A percentile compares a stretch with the other conserved stretches of the same genome.
Conservation (phyloP, 2,113 vertebrate genomes). For the Shinisaurus crocodilurus region DNA sequence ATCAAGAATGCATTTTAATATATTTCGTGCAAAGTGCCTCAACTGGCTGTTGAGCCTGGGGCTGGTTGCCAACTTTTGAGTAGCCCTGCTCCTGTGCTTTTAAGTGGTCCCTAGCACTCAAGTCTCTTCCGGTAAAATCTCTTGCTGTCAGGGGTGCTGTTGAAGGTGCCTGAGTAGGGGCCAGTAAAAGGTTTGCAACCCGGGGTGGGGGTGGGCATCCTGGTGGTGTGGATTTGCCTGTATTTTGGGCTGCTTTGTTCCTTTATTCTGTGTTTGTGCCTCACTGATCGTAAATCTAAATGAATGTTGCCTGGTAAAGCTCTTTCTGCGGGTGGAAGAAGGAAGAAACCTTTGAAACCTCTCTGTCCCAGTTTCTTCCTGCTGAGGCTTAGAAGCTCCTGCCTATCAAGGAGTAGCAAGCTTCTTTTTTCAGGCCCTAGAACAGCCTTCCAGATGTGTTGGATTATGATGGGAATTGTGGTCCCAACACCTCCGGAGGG, state of each 20-base stretch:
- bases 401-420: not conserved
- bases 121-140: not conserved
- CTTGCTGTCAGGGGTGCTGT: not conserved
- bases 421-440: not conserved
- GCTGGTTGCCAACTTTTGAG: not conserved
- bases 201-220: no score
- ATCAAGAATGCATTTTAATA: no score
- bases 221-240: no score
- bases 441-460: not conserved
- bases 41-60: not conserved
- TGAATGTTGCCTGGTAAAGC: not conserved
- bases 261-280: not conserved
- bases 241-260: not conserved
- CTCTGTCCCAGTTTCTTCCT: not conserved
- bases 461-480: no score
- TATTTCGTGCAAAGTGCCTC: no score
- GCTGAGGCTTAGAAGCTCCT: not conserved
- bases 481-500: no score
- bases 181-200: not conserved
- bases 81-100: not conserved
- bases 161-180: not conserved
- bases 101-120: not conserved
- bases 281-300: not conserved
- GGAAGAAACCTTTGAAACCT: not conserved
- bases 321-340: not conserved